Conservation (phyloP, 2,888 invertebrate species). For the Frankliniella fusca region DNA sequence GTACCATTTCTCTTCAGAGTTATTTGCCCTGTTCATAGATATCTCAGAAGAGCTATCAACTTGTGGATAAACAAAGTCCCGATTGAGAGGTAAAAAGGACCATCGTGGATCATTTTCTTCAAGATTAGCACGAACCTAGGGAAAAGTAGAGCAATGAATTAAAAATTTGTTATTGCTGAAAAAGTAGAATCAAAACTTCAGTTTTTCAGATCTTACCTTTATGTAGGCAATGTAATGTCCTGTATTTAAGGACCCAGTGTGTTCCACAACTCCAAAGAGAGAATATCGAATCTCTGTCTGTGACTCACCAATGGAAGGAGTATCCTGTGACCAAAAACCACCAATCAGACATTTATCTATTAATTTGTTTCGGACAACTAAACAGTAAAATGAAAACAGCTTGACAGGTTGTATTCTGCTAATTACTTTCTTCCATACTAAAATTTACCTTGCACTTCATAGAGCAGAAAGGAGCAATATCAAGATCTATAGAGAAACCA, state of each 20-base stretch:
- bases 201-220: conserved; percentile 51
- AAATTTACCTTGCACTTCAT: conserved; percentile 51
- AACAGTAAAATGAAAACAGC: background rate
- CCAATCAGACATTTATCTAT: background rate
- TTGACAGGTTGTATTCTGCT: background rate
- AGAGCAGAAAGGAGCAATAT: conserved; percentile 88
- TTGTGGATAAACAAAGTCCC: conserved; percentile 53
- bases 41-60: conserved; percentile 47
- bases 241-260: conserved; percentile 84
- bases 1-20: conserved; percentile 77
- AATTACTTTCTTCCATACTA: too few relatives aligned
- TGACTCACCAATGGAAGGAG: conserved; percentile 46
- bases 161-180: background rate
- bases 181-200: background rate
- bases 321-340: background rate
- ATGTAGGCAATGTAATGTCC: conserved; percentile 94
- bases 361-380: conserved; percentile 24
- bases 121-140: conserved; percentile 32
- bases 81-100: conserved; percentile 60
- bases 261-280: conserved; percentile 92
- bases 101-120: conserved; percentile 60
- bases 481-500: conserved; percentile 77
- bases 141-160: background rate
- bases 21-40: conserved; percentile 39
- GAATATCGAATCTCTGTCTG: conserved; percentile 72